These are phyloP conservation scores for Eupleurogrammus muticus DNA, from an alignment of 2,797 vertebrate genomes.

Conservation along the genomic window DNA sequence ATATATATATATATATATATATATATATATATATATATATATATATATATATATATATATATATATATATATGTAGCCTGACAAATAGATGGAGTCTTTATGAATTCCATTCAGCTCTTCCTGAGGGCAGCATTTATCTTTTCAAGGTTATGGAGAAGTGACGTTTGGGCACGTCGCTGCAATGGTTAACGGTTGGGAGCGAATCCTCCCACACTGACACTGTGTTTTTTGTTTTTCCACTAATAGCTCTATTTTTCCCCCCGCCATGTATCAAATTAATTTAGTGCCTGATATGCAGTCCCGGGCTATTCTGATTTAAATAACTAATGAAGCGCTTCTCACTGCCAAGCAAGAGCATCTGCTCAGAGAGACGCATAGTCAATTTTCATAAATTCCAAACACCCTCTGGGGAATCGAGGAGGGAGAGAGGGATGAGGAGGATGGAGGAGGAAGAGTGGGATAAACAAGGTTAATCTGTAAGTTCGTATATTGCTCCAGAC, in stretches of 20 bases:
- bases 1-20: too few relatives aligned
- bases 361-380: constrained; percentile 74
- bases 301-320: constrained; percentile 76
- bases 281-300: constrained; percentile 67
- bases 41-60: too few relatives aligned
- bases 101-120: constrained; percentile 26
- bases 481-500: constrained; percentile 31
- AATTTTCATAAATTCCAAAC: constrained; percentile 77
- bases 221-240: constrained; percentile 64
- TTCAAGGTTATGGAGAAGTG: constrained; percentile 37
- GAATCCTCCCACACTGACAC: constrained; percentile 39
- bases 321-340: constrained; percentile 77
- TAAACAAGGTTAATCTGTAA: constrained; percentile 54
- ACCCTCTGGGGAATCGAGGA: constrained; percentile 58
- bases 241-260: constrained; percentile 64
- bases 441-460: constrained; percentile 10
- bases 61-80: constrained; percentile 33
- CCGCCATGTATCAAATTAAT: constrained; percentile 72
- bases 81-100: constrained; percentile 28
- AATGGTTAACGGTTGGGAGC: constrained; percentile 5
- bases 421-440: constrained; percentile 27
- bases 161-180: constrained; percentile 31
- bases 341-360: constrained; percentile 79
- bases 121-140: constrained; percentile 13
- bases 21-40: too few relatives aligned